Evolutionary conservation across 2,888 invertebrate genomes (phyloP), one percentile per base, ranked within the genome.

Genomic region (Tetheella fluctuosa): DNA sequence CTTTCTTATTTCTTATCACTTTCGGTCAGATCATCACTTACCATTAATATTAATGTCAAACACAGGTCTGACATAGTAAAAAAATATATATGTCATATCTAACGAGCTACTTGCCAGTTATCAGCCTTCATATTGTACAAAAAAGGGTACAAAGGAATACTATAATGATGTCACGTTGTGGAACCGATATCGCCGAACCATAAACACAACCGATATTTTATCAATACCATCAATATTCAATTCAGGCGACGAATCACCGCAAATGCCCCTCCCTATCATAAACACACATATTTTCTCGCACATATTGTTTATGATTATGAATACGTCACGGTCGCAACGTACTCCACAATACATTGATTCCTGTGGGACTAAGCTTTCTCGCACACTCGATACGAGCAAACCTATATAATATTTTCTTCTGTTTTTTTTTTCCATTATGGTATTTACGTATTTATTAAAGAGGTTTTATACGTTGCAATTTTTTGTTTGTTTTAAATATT

Each of bases 301-400:
- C 39, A 39, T n/a, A 39, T 39, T 39, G 39, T 39, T 39, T 39
- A 39, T 39, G 4, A n/a, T 39, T 39, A 39, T 39, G 39, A 39
- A n/a, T n/a, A 39, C 39, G 39, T 39, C 39, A 39, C 7, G 10
- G 39, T n/a, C 39, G 39, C 39, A 6, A n/a, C 15, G 39, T 15
- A 37, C 39, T n/a, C n/a, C n/a, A 39, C n/a, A 39, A 39, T 1
- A 10, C 39, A n/a, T 39, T 39, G 39, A n/a, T 1, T 39, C 39
- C 39, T 39, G 4, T 4, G 39, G 39, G 39, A 39, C n/a, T n/a
- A 1, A 5, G 34, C 34, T 34, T 34, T 4, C 39, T 39, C 39
- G n/a, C n/a, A n/a, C 39, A 1, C n/a, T 0, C 39, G 39, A n/a
- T 39, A n/a, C n/a, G n/a, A n/a, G n/a, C n/a, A n/a, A n/a, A n/a